Conservation (phyloP, 1,140 invertebrate genomes). For the Agrilus planipennis region DNA sequence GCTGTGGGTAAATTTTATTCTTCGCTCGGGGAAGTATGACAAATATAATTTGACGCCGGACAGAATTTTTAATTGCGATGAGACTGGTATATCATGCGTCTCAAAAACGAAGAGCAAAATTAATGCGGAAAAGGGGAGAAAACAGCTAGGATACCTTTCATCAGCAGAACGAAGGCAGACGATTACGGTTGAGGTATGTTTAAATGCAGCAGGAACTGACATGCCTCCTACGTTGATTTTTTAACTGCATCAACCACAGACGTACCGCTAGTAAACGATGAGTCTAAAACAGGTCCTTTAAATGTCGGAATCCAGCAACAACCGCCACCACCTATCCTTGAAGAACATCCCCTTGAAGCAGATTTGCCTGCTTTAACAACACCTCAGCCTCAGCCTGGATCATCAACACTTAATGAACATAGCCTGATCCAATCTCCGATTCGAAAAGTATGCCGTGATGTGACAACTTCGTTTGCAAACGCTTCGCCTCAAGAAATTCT, state of each 20-base stretch:
- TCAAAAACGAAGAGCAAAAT: slow-evolving; percentile 18
- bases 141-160: slow-evolving; percentile 20
- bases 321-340: background rate
- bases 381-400: background rate
- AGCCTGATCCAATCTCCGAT: no score
- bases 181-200: slow-evolving; percentile 26
- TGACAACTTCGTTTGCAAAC: slow-evolving; percentile 19
- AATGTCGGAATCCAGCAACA: no score
- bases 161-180: slow-evolving; percentile 21
- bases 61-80: slow-evolving; percentile 24
- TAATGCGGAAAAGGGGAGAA: slow-evolving; percentile 22
- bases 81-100: slow-evolving; percentile 21
- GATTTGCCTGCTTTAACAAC: background rate
- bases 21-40: slow-evolving; percentile 12
- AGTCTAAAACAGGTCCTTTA: no score
- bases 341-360: background rate
- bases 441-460: slow-evolving; percentile 15
- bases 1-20: slow-evolving; percentile 22
- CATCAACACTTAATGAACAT: no score
- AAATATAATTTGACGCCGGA: slow-evolving; percentile 1
- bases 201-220: slow-evolving; percentile 22
- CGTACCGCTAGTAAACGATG: no score
- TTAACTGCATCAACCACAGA: no score
- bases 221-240: slow-evolving; percentile 26
- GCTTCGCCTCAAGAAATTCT: slow-evolving; percentile 19